Base-by-base conservation (phyloP, 2,797 vertebrate genomes). In the Sebastes aleutianus region DNA sequence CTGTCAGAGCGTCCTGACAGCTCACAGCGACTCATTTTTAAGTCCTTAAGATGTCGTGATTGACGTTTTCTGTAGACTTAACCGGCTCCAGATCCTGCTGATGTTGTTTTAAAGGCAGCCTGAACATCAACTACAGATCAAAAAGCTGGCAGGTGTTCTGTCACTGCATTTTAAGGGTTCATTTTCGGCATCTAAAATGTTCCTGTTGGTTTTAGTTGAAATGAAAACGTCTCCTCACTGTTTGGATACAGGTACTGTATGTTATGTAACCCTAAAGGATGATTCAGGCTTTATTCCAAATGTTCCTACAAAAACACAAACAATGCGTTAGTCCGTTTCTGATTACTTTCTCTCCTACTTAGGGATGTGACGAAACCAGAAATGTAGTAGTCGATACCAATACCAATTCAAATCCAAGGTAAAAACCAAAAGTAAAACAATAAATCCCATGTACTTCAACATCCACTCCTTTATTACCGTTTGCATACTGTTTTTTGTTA, bases 21-120 rank as follows among this genome's bases (percentile, higher is more conserved):
- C 87, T 76, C 82, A n/a, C 80, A 63, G 84, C 61, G 29, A 56
- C 74, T 87, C 76, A 73, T 85, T 75, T 89, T 74, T 31, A 72
- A 87, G 70, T 77, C 80, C 63, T 76, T 85, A 32, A 85, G 80
- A 86, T 81, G 83, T 79, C 18, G n/a, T 29, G 81, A 87, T 27
- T 77, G 82, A 88, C 76, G 79, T 69, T 65, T 61, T 54, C 76
- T 50, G 56, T 22, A 22, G 70, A 67, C 43, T 58, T 24, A 1
- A 24, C 53, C 1, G 75, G 54, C 67, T 76, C 20, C 67, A 36
- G 66, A 82, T 73, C 53, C 5, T 9, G 63, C 59, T 68, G 63
- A 54, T 34, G 79, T 29, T 22, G 34, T 22, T 71, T 77, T 64
- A 36, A 66, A 79, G 50, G 53, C 27, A 36, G 62, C 58, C 16